Base-by-base conservation (phyloP, 2,888 invertebrate species). In the Gonocerus acuteangulatus region DNA sequence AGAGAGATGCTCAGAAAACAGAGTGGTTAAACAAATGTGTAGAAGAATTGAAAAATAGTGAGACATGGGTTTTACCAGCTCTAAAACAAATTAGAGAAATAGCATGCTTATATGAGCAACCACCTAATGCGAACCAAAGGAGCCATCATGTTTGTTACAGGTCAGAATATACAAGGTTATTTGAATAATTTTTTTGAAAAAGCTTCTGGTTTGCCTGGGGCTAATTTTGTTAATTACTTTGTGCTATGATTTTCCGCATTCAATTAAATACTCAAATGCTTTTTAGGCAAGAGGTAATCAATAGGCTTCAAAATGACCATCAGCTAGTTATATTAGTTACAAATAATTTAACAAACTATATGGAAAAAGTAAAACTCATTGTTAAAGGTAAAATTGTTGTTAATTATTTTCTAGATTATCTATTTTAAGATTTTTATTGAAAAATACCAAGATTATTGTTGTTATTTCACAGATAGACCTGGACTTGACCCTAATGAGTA, bases 1-100 rank as follows among this genome's bases (percentile, higher is more conserved):
- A 96, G 73, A 82, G 95, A 69, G 95, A 96, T 75, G 87, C 91
- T 11, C 95, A 95, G 75, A 96, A 96, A 77, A 89, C 92, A 13
- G 84, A 89, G 64, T 96, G 95, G 95, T 78, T 96, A 64, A 90
- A 94, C 72, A 91, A 91, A 76, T 93, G 95, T 73, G 94, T 96
- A n/a, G 93, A 93, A 68, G 95, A 96, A 74, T 75, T 96, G 63
- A 89, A 90, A 73, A 84, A 82, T 56, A 85, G 85, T 44, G 91
- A 90, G 70, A 85, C 84, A 67, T 96, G 95, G 95, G 95, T 91
- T 18, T 74, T 96, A 69, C 95, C 96, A 1, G 94, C 95, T 2
- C 77, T 96, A 66, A 95, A 95, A 74, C 89, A 95, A 76, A 95
- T 96, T 74, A 82, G 90, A 34, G 95, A 96, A 75, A 95, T 96